phyloP scores from a whole-genome alignment of 2,113 vertebrate species.

The Callipepla squamata region DNA sequence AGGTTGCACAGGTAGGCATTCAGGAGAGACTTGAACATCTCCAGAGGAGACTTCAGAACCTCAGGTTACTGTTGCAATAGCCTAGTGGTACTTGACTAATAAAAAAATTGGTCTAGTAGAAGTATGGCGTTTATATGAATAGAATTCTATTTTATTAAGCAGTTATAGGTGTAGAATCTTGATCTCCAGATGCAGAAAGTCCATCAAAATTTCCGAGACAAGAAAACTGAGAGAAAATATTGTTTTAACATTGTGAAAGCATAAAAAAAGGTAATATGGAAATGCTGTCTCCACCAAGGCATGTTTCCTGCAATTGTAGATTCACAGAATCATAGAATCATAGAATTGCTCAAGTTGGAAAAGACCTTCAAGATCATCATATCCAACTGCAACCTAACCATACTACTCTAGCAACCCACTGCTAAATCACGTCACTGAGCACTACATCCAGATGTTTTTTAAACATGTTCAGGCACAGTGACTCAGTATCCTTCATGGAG shows the following conservation, averaged over 20 bases:
- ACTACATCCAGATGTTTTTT: no score
- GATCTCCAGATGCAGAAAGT: background rate
- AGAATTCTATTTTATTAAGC: background rate
- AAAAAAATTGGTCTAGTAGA: background rate
- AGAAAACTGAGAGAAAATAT: rapidly evolving
- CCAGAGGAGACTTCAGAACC: no score
- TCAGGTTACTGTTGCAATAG: background rate
- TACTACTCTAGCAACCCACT: no score
- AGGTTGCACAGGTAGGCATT: no score
- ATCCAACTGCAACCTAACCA: no score
- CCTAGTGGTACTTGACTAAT: background rate
- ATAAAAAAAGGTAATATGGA: background rate
- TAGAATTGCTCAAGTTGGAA: no score
- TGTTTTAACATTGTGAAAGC: background rate
- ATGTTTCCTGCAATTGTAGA: background rate
- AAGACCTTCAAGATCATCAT: no score
- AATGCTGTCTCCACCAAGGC: rapidly evolving
- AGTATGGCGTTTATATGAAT: background rate
- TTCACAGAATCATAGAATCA: no score
- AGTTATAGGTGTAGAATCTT: background rate
- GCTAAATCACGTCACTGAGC: no score
- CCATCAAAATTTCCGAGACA: background rate
- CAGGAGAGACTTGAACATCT: no score
- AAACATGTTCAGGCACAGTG: no score
- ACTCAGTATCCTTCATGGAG: no score